Base-by-base conservation (phyloP, 35 echinoderm and acorn worm species). In the Ptychodera flava region DNA sequence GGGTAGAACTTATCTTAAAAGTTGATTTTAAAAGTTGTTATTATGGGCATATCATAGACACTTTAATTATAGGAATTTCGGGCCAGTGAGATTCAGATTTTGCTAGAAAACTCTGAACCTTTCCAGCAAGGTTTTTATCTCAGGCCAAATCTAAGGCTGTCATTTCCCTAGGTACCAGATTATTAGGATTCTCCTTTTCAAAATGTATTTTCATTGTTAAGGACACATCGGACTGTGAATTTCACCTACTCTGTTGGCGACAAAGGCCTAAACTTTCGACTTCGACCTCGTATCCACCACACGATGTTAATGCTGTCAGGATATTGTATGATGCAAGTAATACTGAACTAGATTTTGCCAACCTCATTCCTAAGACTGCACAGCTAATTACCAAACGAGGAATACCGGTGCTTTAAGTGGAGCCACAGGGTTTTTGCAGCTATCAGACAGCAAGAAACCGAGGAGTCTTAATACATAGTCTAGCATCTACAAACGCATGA, bases 241-340 rank as follows among this genome's bases (percentile, higher is more conserved):
- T n/a, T 89, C 88, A 15, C 88, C 88, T 53, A 89, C 45, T 31
- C 45, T 64, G 15, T 89, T 84, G 36, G 88, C 81, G 12, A 89
- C 82, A 78, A 89, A 89, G 88, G 88, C 88, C 84, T 89, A 32
- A 89, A 84, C 36, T 37, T 35, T 29, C 81, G 53, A 15, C 81
- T 36, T 28, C 88, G 2, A 89, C 32, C 31, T 84, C 88, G n/a
- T n/a, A n/a, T n/a, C n/a, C n/a, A n/a, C n/a, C n/a, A n/a, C n/a
- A n/a, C n/a, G n/a, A n/a, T n/a, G 78, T 84, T 84, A 36, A 75
- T 81, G 84, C 88, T 89, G 81, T 89, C 88, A 31, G 36, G 33
- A 78, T 79, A 88, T 31, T 81, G 83, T 16, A 76, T 35, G 31
- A 89, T 81, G 14, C 77, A 15, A 89, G 79, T 22, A 89, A 36